A percentile compares a stretch with the other conserved stretches of the same genome.
Conservation (phyloP, 1,140 invertebrate genomes). For the Anadara kagoshimensis region DNA sequence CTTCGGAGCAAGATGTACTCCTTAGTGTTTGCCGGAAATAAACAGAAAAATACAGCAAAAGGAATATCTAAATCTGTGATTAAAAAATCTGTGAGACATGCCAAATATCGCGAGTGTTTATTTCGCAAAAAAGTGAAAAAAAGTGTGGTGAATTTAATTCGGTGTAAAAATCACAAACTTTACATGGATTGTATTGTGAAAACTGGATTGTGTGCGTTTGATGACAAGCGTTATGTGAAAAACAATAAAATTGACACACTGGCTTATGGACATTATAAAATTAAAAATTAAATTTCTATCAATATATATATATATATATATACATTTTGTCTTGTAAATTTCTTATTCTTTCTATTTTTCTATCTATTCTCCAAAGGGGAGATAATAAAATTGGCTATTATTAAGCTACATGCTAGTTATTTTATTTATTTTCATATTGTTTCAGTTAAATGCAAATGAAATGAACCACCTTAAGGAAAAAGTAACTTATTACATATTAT, state of each 20-base stretch:
- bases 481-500: too few species aligned
- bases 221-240: slow-evolving; percentile 8
- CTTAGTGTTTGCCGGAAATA: background rate
- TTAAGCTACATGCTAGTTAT: background rate
- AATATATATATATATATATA: too few species aligned
- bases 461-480: too few species aligned
- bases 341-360: too few species aligned
- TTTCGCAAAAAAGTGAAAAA: slow-evolving; percentile 7
- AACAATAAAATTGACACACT: too few species aligned
- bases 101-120: slow-evolving; percentile 13
- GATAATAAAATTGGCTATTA: background rate
- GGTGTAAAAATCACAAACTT: slow-evolving; percentile 6
- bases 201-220: slow-evolving; percentile 2
- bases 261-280: too few species aligned
- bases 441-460: too few species aligned
- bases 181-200: slow-evolving; percentile 5
- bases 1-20: background rate
- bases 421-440: too few species aligned
- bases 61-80: slow-evolving; percentile 11
- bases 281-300: too few species aligned
- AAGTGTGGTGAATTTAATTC: slow-evolving; percentile 9
- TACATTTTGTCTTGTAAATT: too few species aligned
- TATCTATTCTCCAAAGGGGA: too few species aligned
- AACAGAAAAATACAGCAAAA: slow-evolving; percentile 14
- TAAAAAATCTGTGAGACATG: slow-evolving; percentile 7